Evolutionary conservation across 2,797 vertebrate species (phyloP), one percentile per base, ranked within the genome.

Genomic region (Loris lydekkerianus): DNA sequence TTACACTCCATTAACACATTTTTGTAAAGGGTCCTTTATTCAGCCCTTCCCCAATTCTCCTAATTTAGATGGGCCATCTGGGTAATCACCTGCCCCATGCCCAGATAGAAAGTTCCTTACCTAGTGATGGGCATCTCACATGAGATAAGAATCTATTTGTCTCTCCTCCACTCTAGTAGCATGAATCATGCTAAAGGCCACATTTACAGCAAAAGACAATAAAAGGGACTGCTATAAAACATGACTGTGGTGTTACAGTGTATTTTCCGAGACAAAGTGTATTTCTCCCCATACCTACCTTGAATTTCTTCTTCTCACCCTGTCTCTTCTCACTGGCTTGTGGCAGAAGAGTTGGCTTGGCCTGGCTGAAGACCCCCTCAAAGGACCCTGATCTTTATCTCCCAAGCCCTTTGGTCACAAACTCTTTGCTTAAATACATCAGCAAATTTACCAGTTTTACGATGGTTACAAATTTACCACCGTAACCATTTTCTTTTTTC

Each of bases 221-320:
- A n/a, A 77, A 31, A 34, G 27, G 10, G 70, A 73, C 70, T 87
- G 53, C 70, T 29, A 72, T 10, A 67, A 82, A 82, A 78, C 18
- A 70, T 10, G 14, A 78, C 37, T 34, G 34, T 69, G 76, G 78
- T 58, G 40, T 31, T 58, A 67, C 5, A 56, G 37, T 63, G 17
- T 40, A 21, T 53, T 60, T 93, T 90, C 82, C 31, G 83, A 95
- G 80, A 80, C 89, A 73, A 95, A 61, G 31, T 7, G 34, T 11
- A 17, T 69, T 87, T 85, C 15, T 82, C n/a, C 60, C 70, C 10
- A 25, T 43, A 7, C 25, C 21, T 43, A 5, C 25, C 25, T 73
- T 73, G 69, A 72, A n/a, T 94, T 29, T 87, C 65, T 86, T 58
- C 8, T 86, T 75, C n/a, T 70, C 25, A 10, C 53, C 31, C 18